Evolutionary conservation across 2,888 invertebrate species (phyloP).

Genomic region (Lacanobia wlatinum): DNA sequence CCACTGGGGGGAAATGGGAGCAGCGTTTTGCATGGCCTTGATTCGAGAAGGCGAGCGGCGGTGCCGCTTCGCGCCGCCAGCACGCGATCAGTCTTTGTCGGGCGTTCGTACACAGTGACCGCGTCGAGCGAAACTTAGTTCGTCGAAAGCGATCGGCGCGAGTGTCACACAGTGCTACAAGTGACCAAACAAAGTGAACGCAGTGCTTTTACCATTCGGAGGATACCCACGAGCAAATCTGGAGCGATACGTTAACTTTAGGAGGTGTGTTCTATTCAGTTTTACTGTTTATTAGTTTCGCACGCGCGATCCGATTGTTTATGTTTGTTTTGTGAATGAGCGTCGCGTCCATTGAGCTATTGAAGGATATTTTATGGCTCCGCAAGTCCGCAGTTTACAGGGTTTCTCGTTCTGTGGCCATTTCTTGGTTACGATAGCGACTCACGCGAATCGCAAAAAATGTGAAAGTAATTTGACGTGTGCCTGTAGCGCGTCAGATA

Average conservation of each 20-base stretch:
- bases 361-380: constrained; percentile 65
- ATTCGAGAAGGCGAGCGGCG: constrained; percentile 77
- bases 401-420: constrained; percentile 37
- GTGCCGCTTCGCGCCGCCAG: constrained; percentile 66
- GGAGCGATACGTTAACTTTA: constrained; percentile 80
- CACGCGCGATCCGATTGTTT: constrained; percentile 59
- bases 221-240: constrained; percentile 83
- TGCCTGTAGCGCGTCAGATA: constrained; percentile 51
- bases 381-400: constrained; percentile 56
- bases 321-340: constrained; percentile 75
- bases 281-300: constrained; percentile 51
- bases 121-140: constrained; percentile 61
- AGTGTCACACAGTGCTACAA: constrained; percentile 76
- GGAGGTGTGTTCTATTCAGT: constrained; percentile 78
- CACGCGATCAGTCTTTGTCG: constrained; percentile 77
- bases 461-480: constrained; percentile 80
- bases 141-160: constrained; percentile 75
- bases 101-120: constrained; percentile 69
- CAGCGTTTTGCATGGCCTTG: constrained; percentile 89
- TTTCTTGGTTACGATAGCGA: constrained; percentile 52
- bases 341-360: constrained; percentile 66
- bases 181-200: constrained; percentile 74
- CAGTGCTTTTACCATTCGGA: constrained; percentile 74
- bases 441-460: constrained; percentile 72
- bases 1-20: constrained; percentile 88